phyloP scores from a whole-genome alignment of 2,888 invertebrate genomes.

The Gerris lacustris region DNA sequence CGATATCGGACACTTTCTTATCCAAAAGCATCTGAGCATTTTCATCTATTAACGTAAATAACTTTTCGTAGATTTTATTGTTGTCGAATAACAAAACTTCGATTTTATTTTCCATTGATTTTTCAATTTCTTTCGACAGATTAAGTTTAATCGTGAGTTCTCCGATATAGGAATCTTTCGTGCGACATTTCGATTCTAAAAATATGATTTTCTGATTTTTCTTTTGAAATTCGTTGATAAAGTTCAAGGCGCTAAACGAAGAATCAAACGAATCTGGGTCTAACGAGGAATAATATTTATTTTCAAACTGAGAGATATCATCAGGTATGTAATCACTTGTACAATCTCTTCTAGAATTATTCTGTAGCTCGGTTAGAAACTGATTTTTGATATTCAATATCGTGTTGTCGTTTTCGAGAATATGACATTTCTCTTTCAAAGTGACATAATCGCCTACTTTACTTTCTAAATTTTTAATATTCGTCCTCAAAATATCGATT shows the following conservation, averaged over 20 bases:
- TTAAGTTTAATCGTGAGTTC: slow-evolving; percentile 12
- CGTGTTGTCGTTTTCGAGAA: slow-evolving; percentile 17
- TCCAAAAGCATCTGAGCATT: not conserved
- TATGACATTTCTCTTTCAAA: slow-evolving; percentile 14
- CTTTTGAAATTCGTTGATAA: slow-evolving; percentile 18
- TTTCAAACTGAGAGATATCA: too few species aligned
- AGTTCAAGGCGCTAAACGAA: not conserved
- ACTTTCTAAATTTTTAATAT: slow-evolving; percentile 17
- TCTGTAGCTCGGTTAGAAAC: not conserved
- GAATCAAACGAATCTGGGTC: too few species aligned
- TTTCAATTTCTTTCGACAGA: slow-evolving; percentile 17
- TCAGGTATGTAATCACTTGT: not conserved
- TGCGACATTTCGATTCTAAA: slow-evolving; percentile 14
- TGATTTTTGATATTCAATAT: slow-evolving; percentile 14
- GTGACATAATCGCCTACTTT: slow-evolving; percentile 16
- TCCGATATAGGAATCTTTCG: slow-evolving; percentile 11
- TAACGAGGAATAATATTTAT: too few species aligned
- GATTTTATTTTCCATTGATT: slow-evolving; percentile 14
- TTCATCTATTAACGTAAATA: not conserved
- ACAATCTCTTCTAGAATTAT: slow-evolving; percentile 7
- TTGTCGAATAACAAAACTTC: slow-evolving; percentile 17
- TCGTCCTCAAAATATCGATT: slow-evolving; percentile 17
- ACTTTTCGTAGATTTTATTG: not conserved
- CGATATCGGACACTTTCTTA: not conserved
- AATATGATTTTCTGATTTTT: slow-evolving; percentile 20